These are phyloP conservation scores for Danio choprae DNA, from an alignment of 2,797 vertebrate genomes.

Conservation along the genomic window DNA sequence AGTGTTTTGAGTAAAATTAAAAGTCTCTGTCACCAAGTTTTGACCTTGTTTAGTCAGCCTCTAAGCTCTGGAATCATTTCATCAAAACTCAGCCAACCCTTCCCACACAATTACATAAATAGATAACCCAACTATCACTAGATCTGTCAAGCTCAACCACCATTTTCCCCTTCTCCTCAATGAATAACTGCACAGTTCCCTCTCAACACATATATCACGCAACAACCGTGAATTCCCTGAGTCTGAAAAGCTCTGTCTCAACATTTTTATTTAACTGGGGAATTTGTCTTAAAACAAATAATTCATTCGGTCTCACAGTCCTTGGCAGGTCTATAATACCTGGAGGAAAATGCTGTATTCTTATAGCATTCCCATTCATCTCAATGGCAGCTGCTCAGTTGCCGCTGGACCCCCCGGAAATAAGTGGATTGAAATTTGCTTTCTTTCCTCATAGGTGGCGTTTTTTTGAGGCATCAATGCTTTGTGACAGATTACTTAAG, in stretches of 20 bases:
- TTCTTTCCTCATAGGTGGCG: background rate
- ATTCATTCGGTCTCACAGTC: background rate
- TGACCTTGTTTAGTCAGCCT: slow-evolving; percentile 58
- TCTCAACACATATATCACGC: slow-evolving; percentile 17
- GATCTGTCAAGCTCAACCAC: slow-evolving; percentile 69
- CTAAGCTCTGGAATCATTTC: slow-evolving; percentile 63
- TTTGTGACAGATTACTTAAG: background rate
- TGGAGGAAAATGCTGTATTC: background rate
- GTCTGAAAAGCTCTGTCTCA: background rate
- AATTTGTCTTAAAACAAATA: slow-evolving; percentile 24
- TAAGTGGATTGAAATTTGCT: slow-evolving; percentile 3
- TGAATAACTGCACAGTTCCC: slow-evolving; percentile 59
- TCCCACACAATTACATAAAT: slow-evolving; percentile 77
- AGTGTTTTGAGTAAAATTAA: slow-evolving; percentile 50
- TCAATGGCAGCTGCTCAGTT: slow-evolving; percentile 11
- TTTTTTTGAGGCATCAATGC: background rate
- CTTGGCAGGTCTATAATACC: slow-evolving; percentile 3
- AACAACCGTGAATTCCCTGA: background rate
- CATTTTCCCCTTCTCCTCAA: slow-evolving; percentile 63
- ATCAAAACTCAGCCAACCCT: slow-evolving; percentile 73
- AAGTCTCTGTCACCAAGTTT: slow-evolving; percentile 51
- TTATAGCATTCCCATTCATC: slow-evolving; percentile 32
- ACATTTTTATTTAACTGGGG: background rate
- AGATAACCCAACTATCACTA: slow-evolving; percentile 67
- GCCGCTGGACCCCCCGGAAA: background rate